These are phyloP conservation scores for Caenorhabditis macrosperma DNA, from an alignment of 2,888 invertebrate species.

Conservation along the genomic window DNA sequence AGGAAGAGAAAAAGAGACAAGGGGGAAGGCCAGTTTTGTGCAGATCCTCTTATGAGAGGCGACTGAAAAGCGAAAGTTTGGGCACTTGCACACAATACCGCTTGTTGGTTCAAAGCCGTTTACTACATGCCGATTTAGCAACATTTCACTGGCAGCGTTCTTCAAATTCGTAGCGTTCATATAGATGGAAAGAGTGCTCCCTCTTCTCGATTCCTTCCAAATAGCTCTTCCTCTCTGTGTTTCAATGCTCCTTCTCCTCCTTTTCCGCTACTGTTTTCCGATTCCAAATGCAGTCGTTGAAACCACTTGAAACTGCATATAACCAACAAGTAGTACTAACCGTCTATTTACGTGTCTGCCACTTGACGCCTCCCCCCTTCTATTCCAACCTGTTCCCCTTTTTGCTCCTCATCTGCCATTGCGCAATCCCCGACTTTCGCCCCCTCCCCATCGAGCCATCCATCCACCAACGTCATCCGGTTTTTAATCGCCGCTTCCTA, in stretches of 20 bases:
- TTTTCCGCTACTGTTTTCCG: neutral
- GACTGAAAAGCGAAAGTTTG: slow-evolving; percentile 44
- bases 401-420: slow-evolving; percentile 18
- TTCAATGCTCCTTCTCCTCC: neutral
- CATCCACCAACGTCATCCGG: slow-evolving; percentile 36
- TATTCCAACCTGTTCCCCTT: slow-evolving; percentile 5
- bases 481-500: slow-evolving; percentile 41
- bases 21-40: slow-evolving; percentile 41
- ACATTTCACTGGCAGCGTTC: too few relatives aligned
- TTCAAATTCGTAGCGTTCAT: too few relatives aligned
- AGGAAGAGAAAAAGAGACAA: slow-evolving; percentile 16
- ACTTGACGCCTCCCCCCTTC: slow-evolving; percentile 21
- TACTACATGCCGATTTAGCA: too few relatives aligned
- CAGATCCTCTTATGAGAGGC: slow-evolving; percentile 45
- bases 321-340: slow-evolving; percentile 24
- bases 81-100: slow-evolving; percentile 18
- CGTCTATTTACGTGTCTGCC: slow-evolving; percentile 37
- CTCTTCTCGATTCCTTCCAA: too few relatives aligned
- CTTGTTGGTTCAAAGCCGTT: too few relatives aligned
- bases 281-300: neutral
- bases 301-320: slow-evolving; percentile 46
- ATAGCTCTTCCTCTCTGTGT: neutral
- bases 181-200: too few relatives aligned
- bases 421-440: slow-evolving; percentile 39
- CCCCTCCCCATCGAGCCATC: slow-evolving; percentile 38